These are phyloP conservation scores for Bovichtus diacanthus DNA, from an alignment of 2,797 vertebrate genomes.

Conservation along the genomic window DNA sequence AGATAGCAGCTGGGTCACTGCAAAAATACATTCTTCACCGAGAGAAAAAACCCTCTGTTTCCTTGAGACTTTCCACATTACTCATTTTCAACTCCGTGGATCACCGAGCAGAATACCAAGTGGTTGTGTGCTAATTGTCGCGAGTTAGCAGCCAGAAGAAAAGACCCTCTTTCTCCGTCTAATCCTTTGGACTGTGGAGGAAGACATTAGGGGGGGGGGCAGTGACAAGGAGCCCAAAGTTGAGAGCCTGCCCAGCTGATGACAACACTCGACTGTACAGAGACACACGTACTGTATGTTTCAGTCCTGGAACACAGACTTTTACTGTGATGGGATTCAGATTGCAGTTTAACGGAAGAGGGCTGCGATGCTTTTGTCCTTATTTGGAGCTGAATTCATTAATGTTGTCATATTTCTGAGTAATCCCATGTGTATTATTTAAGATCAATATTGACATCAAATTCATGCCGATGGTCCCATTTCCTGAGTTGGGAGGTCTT, in stretches of 20 bases:
- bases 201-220: conserved; percentile 42
- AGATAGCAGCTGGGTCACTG: neutral
- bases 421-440: too few species aligned
- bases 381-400: neutral
- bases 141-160: conserved; percentile 58
- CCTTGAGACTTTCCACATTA: conserved; percentile 16
- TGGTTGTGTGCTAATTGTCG: conserved; percentile 56
- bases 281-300: conserved; percentile 44
- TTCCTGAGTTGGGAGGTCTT: too few species aligned
- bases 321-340: conserved; percentile 62
- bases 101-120: conserved; percentile 73
- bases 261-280: conserved; percentile 57
- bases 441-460: too few species aligned
- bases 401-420: neutral
- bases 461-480: too few species aligned
- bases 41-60: neutral
- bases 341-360: neutral
- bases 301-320: too few species aligned
- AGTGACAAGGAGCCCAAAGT: conserved; percentile 13
- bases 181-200: conserved; percentile 41
- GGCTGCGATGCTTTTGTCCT: conserved; percentile 1
- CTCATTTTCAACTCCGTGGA: conserved; percentile 32
- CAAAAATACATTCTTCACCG: conserved; percentile 47
- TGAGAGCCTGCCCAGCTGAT: conserved; percentile 58
- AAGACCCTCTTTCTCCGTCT: conserved; percentile 50